These are phyloP conservation scores for Odobenus rosmarus DNA, from an alignment of 2,113 vertebrate species.

Conservation along the genomic window DNA sequence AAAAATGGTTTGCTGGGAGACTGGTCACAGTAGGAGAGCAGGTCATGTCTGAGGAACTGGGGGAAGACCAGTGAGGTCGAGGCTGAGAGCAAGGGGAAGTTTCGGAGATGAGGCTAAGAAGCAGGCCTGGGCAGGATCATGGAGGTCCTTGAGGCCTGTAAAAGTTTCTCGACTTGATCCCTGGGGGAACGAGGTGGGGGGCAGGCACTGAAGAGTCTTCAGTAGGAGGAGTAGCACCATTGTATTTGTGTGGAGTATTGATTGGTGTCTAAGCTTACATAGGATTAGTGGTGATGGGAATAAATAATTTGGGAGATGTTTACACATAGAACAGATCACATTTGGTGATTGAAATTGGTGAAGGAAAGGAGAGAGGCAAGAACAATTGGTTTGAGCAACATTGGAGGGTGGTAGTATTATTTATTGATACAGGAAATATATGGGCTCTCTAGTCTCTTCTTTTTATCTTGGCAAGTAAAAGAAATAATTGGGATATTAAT, in stretches of 20 bases:
- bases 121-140: neutral
- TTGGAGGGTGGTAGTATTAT: neutral
- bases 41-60: neutral
- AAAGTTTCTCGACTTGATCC: neutral
- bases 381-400: neutral
- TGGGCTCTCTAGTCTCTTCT: neutral
- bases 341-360: neutral
- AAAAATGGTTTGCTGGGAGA: neutral
- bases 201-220: neutral
- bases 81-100: neutral
- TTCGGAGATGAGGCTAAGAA: neutral
- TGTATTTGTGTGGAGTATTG: neutral
- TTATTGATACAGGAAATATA: neutral
- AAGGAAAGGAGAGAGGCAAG: neutral
- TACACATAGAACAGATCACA: neutral
- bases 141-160: neutral
- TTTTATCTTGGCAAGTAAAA: neutral
- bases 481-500: neutral
- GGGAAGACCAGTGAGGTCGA: neutral
- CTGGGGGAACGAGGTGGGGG: neutral
- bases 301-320: slow-evolving; percentile 4
- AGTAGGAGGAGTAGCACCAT: neutral
- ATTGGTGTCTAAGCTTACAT: neutral
- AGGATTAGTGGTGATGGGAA: neutral
- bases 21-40: neutral